phyloP scores from a whole-genome alignment of 1,140 invertebrate species.

The Bombus ignitus region DNA sequence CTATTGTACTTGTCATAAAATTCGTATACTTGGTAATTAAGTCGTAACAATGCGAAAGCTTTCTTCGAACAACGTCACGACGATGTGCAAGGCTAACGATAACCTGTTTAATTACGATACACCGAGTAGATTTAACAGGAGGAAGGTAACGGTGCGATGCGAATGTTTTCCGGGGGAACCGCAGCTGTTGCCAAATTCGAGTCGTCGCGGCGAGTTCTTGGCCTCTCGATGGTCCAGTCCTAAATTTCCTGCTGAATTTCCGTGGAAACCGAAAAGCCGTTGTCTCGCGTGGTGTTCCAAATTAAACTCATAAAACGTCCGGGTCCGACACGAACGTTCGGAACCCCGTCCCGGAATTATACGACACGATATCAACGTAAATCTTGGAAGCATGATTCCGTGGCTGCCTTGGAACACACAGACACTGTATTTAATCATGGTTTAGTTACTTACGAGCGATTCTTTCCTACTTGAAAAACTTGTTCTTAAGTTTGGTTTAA shows the following conservation, averaged over 20 bases:
- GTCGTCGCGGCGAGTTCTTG: slow-evolving; percentile 15
- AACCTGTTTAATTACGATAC: slow-evolving; percentile 51
- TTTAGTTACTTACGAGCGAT: not conserved
- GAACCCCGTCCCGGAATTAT: slow-evolving; percentile 3
- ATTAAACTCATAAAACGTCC: slow-evolving; percentile 80
- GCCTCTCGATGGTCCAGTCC: slow-evolving; percentile 11
- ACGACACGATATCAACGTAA: slow-evolving; percentile 10
- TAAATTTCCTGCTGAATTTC: slow-evolving; percentile 67
- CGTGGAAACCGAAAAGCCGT: slow-evolving; percentile 63
- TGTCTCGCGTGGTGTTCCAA: slow-evolving; percentile 64
- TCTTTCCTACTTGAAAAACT: not conserved
- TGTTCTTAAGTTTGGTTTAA: not conserved
- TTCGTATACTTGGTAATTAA: not conserved
- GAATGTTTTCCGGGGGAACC: slow-evolving; percentile 14
- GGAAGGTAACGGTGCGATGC: not conserved
- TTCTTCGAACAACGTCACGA: not conserved
- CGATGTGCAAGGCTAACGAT: not conserved
- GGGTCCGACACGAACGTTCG: slow-evolving; percentile 31
- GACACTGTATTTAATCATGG: not conserved
- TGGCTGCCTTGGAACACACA: not conserved
- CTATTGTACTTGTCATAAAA: too few species aligned
- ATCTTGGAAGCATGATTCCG: not conserved
- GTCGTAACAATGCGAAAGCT: not conserved
- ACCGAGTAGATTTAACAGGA: slow-evolving; percentile 13
- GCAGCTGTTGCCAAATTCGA: slow-evolving; percentile 56